These are phyloP conservation scores for Megaceryle torquata DNA, from an alignment of 2,113 vertebrate genomes.

Conservation along the genomic window DNA sequence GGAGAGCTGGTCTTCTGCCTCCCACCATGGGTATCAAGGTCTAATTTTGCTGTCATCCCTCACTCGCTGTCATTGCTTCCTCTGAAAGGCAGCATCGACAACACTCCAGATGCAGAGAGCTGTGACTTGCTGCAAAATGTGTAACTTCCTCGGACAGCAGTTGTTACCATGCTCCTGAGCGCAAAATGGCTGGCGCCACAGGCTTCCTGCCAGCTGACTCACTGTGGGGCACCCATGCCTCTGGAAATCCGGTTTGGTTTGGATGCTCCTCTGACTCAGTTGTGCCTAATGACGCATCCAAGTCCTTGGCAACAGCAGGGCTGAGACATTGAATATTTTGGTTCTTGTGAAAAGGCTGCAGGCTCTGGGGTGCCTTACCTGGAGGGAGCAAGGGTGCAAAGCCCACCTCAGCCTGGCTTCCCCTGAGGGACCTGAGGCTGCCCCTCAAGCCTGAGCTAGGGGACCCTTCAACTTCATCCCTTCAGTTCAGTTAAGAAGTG, in stretches of 20 bases:
- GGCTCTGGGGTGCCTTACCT: background rate
- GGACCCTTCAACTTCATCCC: background rate
- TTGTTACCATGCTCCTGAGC: background rate
- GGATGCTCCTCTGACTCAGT: background rate
- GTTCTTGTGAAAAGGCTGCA: background rate
- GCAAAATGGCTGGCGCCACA: background rate
- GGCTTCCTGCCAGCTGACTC: slow-evolving; percentile 39
- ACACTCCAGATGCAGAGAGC: background rate
- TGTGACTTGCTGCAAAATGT: background rate
- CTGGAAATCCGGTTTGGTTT: slow-evolving; percentile 45
- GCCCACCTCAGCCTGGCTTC: background rate
- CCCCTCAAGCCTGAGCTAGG: background rate
- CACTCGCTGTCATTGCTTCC: background rate
- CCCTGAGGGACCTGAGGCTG: background rate
- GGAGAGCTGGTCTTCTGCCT: background rate
- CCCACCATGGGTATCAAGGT: background rate
- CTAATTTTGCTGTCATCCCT: background rate
- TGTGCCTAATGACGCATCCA: slow-evolving; percentile 13
- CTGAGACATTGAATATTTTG: background rate
- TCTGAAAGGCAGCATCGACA: background rate
- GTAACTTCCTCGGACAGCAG: background rate
- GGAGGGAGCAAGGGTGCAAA: background rate
- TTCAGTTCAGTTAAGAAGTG: background rate
- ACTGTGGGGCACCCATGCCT: background rate
- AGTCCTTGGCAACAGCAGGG: slow-evolving; percentile 5